These are phyloP conservation scores for Sinelater perroti DNA, from an alignment of 2,888 invertebrate species.

Conservation along the genomic window DNA sequence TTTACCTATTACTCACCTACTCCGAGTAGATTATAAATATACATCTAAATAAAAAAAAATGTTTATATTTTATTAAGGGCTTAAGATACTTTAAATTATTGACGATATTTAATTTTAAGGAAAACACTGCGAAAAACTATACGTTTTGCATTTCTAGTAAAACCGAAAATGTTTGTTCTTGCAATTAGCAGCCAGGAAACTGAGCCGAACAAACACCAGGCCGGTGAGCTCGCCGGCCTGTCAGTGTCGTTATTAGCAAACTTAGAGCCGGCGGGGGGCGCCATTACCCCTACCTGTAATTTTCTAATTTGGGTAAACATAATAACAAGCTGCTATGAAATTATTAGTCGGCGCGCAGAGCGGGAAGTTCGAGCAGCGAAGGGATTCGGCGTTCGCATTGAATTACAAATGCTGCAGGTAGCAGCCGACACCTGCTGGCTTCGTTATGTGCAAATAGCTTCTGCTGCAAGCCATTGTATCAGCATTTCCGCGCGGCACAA, in stretches of 20 bases:
- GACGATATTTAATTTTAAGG: too few relatives aligned
- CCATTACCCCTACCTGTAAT: slow-evolving; percentile 17
- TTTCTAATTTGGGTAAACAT: slow-evolving; percentile 20
- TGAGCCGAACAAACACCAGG: too few relatives aligned
- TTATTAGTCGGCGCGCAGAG: slow-evolving; percentile 14
- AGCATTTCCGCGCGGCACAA: slow-evolving; percentile 16
- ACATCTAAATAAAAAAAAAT: too few relatives aligned
- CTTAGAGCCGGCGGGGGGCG: not conserved
- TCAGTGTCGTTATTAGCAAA: slow-evolving; percentile 13
- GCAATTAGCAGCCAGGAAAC: slow-evolving; percentile 28
- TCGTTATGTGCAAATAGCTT: slow-evolving; percentile 22
- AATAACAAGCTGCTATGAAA: slow-evolving; percentile 10
- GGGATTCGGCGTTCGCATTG: slow-evolving; percentile 13
- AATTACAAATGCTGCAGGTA: slow-evolving; percentile 26
- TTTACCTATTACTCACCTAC: too few relatives aligned
- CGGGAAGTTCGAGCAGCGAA: slow-evolving; percentile 13
- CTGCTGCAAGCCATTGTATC: slow-evolving; percentile 20
- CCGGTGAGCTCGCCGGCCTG: not conserved
- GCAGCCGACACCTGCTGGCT: slow-evolving; percentile 19
- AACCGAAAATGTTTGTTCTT: too few relatives aligned
- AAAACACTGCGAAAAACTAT: too few relatives aligned
- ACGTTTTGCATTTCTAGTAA: too few relatives aligned
- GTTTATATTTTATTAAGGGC: too few relatives aligned
- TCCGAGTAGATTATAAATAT: too few relatives aligned
- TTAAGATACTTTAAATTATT: too few relatives aligned